Evolutionary conservation across 1,140 invertebrate species (phyloP).

Genomic region (Orchesella cincta): DNA sequence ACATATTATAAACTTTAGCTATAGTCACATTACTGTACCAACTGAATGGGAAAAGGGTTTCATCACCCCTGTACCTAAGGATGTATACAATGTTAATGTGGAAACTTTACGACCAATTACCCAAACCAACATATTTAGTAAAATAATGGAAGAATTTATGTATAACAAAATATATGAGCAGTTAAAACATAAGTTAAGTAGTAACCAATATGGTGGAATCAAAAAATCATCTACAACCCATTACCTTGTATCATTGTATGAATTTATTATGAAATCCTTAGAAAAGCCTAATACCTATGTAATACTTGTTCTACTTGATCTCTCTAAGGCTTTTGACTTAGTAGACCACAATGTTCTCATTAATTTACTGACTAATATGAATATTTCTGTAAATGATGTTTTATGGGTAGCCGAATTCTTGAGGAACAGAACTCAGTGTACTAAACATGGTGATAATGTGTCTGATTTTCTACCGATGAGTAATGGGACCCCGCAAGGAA

Average conservation of each 20-base stretch:
- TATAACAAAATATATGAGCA: conserved; percentile 30
- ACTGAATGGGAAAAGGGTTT: conserved; percentile 15
- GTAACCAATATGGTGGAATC: background rate
- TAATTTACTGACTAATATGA: background rate
- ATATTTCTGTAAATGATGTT: conserved; percentile 17
- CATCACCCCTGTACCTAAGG: conserved; percentile 18
- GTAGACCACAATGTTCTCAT: conserved; percentile 32
- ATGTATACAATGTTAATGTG: background rate
- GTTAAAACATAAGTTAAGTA: background rate
- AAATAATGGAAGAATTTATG: conserved; percentile 31
- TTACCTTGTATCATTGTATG: conserved; percentile 1
- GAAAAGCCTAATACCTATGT: conserved; percentile 10
- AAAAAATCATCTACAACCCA: conserved; percentile 15
- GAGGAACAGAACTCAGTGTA: conserved; percentile 8
- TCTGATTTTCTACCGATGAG: background rate
- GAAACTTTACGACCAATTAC: conserved; percentile 26
- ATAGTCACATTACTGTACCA: background rate
- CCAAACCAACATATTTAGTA: conserved; percentile 21
- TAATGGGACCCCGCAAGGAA: conserved; percentile 31
- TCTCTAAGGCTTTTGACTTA: conserved; percentile 30
- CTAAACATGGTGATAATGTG: background rate
- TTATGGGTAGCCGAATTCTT: conserved; percentile 24
- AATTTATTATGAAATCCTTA: background rate
- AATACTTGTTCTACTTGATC: conserved; percentile 26
- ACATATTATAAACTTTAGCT: conserved; percentile 16